phyloP scores from a whole-genome alignment of 2,888 invertebrate genomes.

The Leptinotarsa rubiginosa region DNA sequence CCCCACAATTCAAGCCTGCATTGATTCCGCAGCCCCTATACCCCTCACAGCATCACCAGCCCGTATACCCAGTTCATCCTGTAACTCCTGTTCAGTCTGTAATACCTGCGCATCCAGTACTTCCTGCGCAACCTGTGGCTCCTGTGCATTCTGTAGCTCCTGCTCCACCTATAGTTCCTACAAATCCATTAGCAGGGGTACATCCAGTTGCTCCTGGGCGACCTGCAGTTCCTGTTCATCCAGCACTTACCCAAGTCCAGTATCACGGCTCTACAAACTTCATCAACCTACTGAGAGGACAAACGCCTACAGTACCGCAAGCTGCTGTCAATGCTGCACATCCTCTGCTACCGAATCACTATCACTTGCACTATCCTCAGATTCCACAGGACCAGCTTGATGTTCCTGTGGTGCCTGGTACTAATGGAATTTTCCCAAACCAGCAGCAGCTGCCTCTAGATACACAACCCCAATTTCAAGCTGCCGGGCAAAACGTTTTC shows the following conservation, averaged over 20 bases:
- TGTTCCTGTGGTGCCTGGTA: slow-evolving; percentile 2
- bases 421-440: slow-evolving; percentile 24
- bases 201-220: slow-evolving; percentile 26
- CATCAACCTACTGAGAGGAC: slow-evolving; percentile 40
- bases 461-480: slow-evolving; percentile 40
- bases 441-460: slow-evolving; percentile 45
- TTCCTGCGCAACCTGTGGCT: slow-evolving; percentile 24
- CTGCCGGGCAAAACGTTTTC: slow-evolving; percentile 36
- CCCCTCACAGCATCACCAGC: slow-evolving; percentile 31
- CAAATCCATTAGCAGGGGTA: slow-evolving; percentile 20
- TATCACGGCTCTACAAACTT: slow-evolving; percentile 49
- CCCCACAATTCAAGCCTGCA: slow-evolving; percentile 42
- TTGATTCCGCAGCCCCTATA: slow-evolving; percentile 24
- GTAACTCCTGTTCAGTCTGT: slow-evolving; percentile 26
- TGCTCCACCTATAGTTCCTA: slow-evolving; percentile 18
- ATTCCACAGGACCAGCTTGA: slow-evolving; percentile 32
- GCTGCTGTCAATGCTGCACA: slow-evolving; percentile 34
- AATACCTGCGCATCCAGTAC: slow-evolving; percentile 20
- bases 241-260: slow-evolving; percentile 36
- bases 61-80: slow-evolving; percentile 26
- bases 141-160: slow-evolving; percentile 20
- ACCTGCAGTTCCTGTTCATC: slow-evolving; percentile 5
- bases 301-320: slow-evolving; percentile 41
- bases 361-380: slow-evolving; percentile 43
- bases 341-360: slow-evolving; percentile 41